Evolutionary conservation across 2,888 invertebrate genomes (phyloP).

Genomic region (Blastobasis adustella): DNA sequence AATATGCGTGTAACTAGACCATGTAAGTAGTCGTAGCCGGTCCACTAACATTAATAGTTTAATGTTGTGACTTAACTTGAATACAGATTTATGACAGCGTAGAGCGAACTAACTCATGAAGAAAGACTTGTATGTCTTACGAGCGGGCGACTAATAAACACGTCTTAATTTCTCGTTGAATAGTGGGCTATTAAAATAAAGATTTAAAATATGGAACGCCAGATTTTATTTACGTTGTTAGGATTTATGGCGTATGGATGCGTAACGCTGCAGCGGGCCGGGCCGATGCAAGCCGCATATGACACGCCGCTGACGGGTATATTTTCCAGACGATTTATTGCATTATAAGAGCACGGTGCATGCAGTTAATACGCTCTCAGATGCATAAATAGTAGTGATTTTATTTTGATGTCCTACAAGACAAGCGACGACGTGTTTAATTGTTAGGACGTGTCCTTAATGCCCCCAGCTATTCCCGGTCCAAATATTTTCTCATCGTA

Average conservation of each 20-base stretch:
- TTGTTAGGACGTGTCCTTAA: constrained; percentile 57
- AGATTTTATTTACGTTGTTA: constrained; percentile 64
- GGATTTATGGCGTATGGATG: constrained; percentile 61
- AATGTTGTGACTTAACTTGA: constrained; percentile 38
- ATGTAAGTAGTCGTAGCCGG: too few species aligned
- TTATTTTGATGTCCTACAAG: constrained; percentile 72
- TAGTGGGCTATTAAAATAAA: constrained; percentile 71
- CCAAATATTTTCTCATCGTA: constrained; percentile 42
- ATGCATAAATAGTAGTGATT: constrained; percentile 71
- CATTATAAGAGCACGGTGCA: constrained; percentile 65
- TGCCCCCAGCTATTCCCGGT: constrained; percentile 53
- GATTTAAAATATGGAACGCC: constrained; percentile 69
- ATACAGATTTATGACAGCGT: constrained; percentile 51
- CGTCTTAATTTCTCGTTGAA: constrained; percentile 69
- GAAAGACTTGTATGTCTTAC: constrained; percentile 61
- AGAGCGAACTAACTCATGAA: constrained; percentile 52
- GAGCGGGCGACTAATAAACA: constrained; percentile 66
- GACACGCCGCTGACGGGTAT: constrained; percentile 70
- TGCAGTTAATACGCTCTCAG: constrained; percentile 65
- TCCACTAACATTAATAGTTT: constrained; percentile 12
- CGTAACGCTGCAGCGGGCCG: constrained; percentile 30
- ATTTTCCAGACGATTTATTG: constrained; percentile 74
- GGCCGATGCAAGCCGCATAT: constrained; percentile 50
- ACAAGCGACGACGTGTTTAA: constrained; percentile 67
- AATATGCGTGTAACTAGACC: too few species aligned